phyloP scores from a whole-genome alignment of 92 coral and sea anemone genomes.

The Plumapathes pennacea region DNA sequence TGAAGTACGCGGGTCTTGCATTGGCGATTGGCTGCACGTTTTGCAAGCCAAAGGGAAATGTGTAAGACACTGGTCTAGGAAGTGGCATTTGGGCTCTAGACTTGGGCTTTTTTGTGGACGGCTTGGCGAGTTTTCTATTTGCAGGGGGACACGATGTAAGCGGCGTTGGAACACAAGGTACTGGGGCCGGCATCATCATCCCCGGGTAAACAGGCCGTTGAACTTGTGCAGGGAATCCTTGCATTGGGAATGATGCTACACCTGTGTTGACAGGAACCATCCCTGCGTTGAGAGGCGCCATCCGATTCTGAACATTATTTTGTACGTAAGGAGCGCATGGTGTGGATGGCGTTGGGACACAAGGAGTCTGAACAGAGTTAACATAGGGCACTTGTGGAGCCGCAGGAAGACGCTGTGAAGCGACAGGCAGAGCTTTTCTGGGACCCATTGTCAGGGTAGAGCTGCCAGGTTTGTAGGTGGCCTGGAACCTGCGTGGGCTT shows the following conservation, averaged over 20 bases:
- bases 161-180: constrained; percentile 27
- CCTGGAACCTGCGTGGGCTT: constrained; percentile 3
- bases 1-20: neutral
- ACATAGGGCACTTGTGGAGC: no score
- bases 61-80: neutral
- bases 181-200: no score
- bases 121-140: constrained; percentile 12
- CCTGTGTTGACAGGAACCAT: no score
- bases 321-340: constrained; percentile 52
- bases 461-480: constrained; percentile 14
- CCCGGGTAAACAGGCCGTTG: no score
- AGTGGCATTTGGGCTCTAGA: constrained; percentile 21
- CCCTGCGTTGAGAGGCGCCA: no score
- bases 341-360: constrained; percentile 15
- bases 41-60: neutral
- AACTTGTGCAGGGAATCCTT: no score
- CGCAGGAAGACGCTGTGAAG: no score
- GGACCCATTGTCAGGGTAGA: neutral
- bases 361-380: no score
- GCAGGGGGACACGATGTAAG: constrained; percentile 28
- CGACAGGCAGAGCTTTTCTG: neutral
- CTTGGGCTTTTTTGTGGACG: constrained; percentile 14
- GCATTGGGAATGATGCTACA: no score
- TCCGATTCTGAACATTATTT: no score
- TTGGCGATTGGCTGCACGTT: constrained; percentile 3